Evolutionary conservation across 2,888 invertebrate genomes (phyloP).

Genomic region (Bombylius discolor): DNA sequence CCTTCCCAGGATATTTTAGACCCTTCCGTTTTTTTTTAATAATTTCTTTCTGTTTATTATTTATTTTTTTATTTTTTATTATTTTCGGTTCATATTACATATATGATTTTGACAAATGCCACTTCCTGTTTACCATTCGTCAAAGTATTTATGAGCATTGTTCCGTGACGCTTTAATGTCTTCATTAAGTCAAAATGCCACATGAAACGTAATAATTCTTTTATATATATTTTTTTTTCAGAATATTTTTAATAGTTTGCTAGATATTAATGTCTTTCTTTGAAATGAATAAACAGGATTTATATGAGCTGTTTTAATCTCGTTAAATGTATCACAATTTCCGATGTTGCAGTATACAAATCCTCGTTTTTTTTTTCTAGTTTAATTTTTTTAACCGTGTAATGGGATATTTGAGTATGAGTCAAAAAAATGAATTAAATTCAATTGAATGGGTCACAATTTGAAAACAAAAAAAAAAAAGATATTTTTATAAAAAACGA

Average conservation of each 20-base stretch:
- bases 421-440: background rate
- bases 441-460: background rate
- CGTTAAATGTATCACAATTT: slow-evolving; percentile 1
- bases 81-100: background rate
- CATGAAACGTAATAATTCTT: background rate
- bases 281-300: background rate
- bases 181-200: background rate
- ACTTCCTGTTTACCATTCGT: slow-evolving; percentile 1
- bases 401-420: background rate
- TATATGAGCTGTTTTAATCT: slow-evolving; percentile 1
- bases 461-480: too few relatives aligned
- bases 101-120: background rate
- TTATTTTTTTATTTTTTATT: too few relatives aligned
- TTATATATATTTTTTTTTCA: background rate
- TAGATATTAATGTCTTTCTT: background rate
- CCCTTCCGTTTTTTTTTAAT: too few relatives aligned
- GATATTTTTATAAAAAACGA: too few relatives aligned
- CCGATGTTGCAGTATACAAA: background rate
- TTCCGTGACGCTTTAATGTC: slow-evolving; percentile 6
- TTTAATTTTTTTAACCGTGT: background rate
- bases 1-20: too few relatives aligned
- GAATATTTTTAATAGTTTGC: background rate
- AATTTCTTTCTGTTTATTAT: too few relatives aligned
- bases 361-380: background rate
- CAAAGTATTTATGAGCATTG: slow-evolving; percentile 1